These are phyloP conservation scores for Coregonus sp. DNA, from an alignment of 2,797 vertebrate genomes.

Conservation along the genomic window DNA sequence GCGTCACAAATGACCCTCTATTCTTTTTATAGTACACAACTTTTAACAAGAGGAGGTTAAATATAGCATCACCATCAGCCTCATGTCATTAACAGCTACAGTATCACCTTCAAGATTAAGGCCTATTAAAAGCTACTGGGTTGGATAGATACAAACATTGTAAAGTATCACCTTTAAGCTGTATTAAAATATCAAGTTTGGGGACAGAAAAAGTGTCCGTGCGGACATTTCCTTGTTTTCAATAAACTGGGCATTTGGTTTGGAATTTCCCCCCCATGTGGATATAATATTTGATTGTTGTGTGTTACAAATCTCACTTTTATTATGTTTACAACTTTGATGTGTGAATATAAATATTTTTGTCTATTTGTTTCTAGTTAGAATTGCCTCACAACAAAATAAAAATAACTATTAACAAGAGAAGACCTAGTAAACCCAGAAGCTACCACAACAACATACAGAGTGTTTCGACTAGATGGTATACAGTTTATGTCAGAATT, in stretches of 20 bases:
- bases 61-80: conserved; percentile 40
- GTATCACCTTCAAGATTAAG: background rate
- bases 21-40: too few relatives aligned
- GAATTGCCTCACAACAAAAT: background rate
- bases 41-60: conserved; percentile 23
- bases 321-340: too few relatives aligned
- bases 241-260: background rate
- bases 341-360: too few relatives aligned
- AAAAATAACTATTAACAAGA: too few relatives aligned
- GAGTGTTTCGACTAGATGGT: too few relatives aligned
- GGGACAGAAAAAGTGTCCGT: background rate
- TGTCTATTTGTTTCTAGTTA: background rate
- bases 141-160: background rate
- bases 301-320: background rate
- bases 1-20: too few relatives aligned
- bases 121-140: conserved; percentile 1
- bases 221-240: background rate
- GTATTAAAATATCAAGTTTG: background rate
- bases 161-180: too few relatives aligned
- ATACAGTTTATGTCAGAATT: too few relatives aligned
- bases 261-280: background rate
- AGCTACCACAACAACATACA: too few relatives aligned
- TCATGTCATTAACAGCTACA: background rate
- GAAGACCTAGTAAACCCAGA: too few relatives aligned
- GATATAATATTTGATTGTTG: background rate